These are phyloP conservation scores for Aleiodes alternator DNA, from an alignment of 2,888 invertebrate species.

Conservation along the genomic window DNA sequence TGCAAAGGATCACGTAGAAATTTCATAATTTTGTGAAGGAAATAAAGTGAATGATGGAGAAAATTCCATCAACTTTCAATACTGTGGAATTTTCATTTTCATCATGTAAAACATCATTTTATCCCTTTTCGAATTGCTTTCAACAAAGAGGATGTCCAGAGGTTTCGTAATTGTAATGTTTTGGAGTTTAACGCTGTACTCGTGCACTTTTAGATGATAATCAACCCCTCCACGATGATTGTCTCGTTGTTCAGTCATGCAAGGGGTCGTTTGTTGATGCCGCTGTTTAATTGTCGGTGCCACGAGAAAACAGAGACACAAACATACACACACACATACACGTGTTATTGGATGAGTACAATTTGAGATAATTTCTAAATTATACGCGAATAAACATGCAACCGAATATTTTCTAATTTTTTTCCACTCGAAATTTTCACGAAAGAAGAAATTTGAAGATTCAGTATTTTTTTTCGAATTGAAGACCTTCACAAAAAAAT, in stretches of 20 bases:
- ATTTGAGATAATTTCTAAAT: background rate
- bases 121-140: too few species aligned
- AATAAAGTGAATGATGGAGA: too few species aligned
- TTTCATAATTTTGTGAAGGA: too few species aligned
- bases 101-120: too few species aligned
- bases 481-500: too few species aligned
- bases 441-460: too few species aligned
- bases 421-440: background rate
- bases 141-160: background rate
- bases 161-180: conserved; percentile 9
- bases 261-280: conserved; percentile 3
- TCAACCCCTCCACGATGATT: conserved; percentile 8
- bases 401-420: background rate
- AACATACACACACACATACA: too few species aligned
- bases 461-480: too few species aligned
- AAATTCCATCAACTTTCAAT: too few species aligned
- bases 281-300: conserved; percentile 20
- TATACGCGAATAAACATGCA: background rate
- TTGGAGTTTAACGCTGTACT: conserved; percentile 17
- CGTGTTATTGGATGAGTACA: background rate
- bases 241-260: conserved; percentile 27
- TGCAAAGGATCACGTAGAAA: too few species aligned
- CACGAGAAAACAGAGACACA: background rate
- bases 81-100: too few species aligned
- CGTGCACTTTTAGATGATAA: background rate